Evolutionary conservation across 2,113 vertebrate species (phyloP).

Genomic region (Tinamus guttatus): DNA sequence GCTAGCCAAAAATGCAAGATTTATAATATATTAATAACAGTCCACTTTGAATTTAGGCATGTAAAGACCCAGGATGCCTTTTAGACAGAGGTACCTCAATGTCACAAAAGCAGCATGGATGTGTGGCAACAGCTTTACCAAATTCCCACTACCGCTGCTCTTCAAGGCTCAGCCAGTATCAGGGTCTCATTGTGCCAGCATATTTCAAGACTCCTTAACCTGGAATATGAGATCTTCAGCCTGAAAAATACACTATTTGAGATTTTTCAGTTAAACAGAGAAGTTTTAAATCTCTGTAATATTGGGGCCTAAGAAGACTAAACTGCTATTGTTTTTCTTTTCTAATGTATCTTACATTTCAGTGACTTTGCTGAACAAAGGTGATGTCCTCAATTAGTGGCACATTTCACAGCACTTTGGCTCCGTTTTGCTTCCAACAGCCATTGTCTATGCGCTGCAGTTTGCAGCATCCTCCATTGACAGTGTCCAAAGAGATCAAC

Average conservation of each 20-base stretch:
- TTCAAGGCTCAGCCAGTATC: background rate
- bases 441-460: background rate
- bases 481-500: background rate
- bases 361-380: constrained; percentile 31
- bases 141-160: too few relatives aligned
- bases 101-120: background rate
- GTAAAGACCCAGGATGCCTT: background rate
- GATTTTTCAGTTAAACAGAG: background rate
- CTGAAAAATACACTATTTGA: background rate
- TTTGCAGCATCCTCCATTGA: background rate
- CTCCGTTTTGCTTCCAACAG: constrained; percentile 34
- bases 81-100: background rate
- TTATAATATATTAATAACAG: fast-evolving
- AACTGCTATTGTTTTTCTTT: background rate
- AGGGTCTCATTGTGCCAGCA: fast-evolving
- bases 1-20: fast-evolving
- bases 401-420: constrained; percentile 18
- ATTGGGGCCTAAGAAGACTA: background rate
- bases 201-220: background rate
- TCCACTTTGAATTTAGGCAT: fast-evolving
- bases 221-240: background rate
- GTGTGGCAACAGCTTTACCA: fast-evolving
- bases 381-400: constrained; percentile 25
- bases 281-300: background rate
- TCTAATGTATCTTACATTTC: background rate